Evolutionary conservation across 2,113 vertebrate genomes (phyloP).

Genomic region (Garra rufa): DNA sequence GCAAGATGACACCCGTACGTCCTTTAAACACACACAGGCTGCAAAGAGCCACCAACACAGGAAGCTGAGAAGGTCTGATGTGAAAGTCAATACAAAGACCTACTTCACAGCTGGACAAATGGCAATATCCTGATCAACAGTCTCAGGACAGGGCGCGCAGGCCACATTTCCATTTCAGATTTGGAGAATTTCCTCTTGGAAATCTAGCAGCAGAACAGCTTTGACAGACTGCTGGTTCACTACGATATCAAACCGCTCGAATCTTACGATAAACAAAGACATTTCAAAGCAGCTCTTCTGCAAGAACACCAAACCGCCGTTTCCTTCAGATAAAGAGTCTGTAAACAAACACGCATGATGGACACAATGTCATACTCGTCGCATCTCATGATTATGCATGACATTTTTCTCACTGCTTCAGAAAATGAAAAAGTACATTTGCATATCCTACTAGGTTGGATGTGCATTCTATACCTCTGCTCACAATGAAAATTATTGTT

Average conservation of each 20-base stretch:
- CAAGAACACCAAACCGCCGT: not conserved
- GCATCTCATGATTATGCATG: not conserved
- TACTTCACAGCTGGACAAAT: conserved; percentile 9
- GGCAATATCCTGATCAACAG: not conserved
- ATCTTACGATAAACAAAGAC: not conserved
- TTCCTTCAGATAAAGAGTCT: not conserved
- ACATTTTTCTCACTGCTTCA: not conserved
- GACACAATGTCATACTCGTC: not conserved
- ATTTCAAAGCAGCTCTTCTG: not conserved
- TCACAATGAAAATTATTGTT: not conserved
- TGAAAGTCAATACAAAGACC: conserved; percentile 34
- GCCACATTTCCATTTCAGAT: not conserved
- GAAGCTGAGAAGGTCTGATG: not conserved
- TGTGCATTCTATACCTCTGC: not conserved
- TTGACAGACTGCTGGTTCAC: not conserved
- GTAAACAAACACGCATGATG: not conserved
- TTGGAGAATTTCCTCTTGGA: not conserved
- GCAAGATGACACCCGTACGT: conserved; percentile 7
- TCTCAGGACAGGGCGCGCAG: not conserved
- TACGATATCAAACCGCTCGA: not conserved
- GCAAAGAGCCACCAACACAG: not conserved
- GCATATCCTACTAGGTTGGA: not conserved
- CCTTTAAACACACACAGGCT: not conserved
- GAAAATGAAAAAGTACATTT: not conserved
- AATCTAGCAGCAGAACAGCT: not conserved